Conservation (phyloP, 2,888 invertebrate genomes). For the Ochropleura plecta region DNA sequence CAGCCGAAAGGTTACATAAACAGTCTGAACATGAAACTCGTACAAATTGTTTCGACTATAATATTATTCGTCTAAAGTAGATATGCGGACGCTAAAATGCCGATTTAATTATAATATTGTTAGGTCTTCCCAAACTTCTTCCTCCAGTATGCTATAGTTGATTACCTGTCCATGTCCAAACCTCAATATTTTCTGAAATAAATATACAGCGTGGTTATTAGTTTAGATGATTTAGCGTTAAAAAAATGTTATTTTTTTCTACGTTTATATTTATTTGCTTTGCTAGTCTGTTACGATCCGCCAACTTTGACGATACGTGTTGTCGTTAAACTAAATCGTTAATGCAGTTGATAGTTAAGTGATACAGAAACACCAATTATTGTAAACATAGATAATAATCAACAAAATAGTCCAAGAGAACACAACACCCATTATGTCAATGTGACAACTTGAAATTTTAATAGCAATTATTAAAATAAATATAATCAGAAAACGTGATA, state of each 20-base stretch:
- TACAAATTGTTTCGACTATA: slow-evolving; percentile 47
- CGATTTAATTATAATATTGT: slow-evolving; percentile 29
- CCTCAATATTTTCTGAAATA: slow-evolving; percentile 31
- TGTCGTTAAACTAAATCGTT: slow-evolving; percentile 4
- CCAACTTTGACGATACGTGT: slow-evolving; percentile 5
- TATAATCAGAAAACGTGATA: slow-evolving; percentile 55
- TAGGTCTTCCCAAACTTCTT: slow-evolving; percentile 23
- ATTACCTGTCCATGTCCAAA: slow-evolving; percentile 39
- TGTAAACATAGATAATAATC: slow-evolving; percentile 33
- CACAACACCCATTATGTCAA: slow-evolving; percentile 12
- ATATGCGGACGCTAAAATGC: slow-evolving; percentile 28
- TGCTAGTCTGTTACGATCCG: slow-evolving; percentile 66
- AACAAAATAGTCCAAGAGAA: slow-evolving; percentile 33
- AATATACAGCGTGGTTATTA: slow-evolving; percentile 48
- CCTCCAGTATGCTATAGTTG: slow-evolving; percentile 12
- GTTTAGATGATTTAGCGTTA: slow-evolving; percentile 55
- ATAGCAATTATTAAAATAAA: slow-evolving; percentile 31
- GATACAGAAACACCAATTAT: slow-evolving; percentile 35
- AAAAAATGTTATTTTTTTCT: slow-evolving; percentile 56
- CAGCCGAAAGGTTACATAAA: slow-evolving; percentile 25
- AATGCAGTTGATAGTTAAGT: slow-evolving; percentile 17
- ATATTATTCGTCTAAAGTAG: slow-evolving; percentile 33
- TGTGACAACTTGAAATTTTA: slow-evolving; percentile 24
- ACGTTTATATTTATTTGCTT: slow-evolving; percentile 58
- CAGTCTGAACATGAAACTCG: slow-evolving; percentile 41